phyloP scores from a whole-genome alignment of 2,797 vertebrate species.

The Trachops cirrhosus region DNA sequence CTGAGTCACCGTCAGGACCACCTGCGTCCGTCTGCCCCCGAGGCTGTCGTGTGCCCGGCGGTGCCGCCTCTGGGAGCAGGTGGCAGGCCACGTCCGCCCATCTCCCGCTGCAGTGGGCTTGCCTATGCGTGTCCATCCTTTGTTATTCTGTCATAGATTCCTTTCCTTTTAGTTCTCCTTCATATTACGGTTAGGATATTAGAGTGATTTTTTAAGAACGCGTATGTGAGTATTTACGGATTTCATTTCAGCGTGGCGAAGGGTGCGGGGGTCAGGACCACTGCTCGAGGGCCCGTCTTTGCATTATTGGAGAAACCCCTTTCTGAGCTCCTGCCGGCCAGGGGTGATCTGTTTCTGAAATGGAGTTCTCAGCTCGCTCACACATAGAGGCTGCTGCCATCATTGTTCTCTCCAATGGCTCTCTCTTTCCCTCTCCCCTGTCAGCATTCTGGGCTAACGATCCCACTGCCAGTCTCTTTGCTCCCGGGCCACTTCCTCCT shows the following conservation, averaged over 20 bases:
- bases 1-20: not conserved
- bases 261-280: not conserved
- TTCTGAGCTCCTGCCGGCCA: not conserved
- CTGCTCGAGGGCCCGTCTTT: not conserved
- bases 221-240: not conserved
- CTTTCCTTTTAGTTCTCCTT: not conserved
- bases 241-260: not conserved
- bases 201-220: not conserved
- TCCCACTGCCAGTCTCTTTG: too few relatives aligned
- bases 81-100: accelerated
- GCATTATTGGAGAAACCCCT: not conserved
- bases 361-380: not conserved
- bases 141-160: not conserved
- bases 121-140: not conserved
- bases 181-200: not conserved
- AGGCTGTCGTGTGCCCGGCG: accelerated
- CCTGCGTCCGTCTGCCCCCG: not conserved
- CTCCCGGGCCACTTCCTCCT: not conserved
- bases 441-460: not conserved
- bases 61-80: not conserved
- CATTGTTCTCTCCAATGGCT: not conserved
- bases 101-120: accelerated
- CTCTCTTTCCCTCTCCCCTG: not conserved
- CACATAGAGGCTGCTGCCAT: not conserved
- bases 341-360: not conserved